Conservation (phyloP, 2,113 vertebrate genomes). For the Phalacrocorax aristotelis region DNA sequence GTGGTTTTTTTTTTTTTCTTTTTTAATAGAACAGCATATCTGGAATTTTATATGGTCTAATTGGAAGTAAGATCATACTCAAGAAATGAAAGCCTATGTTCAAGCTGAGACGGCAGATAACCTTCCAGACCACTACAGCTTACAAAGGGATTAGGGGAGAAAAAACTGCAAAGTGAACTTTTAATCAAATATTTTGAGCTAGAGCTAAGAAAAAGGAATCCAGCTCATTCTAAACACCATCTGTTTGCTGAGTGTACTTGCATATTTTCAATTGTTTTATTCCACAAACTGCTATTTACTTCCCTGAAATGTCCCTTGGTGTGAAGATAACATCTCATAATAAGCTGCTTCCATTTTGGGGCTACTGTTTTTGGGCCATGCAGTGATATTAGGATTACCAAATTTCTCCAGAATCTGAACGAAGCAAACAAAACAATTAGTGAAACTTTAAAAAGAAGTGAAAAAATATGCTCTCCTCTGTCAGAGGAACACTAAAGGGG, state of each 20-base stretch:
- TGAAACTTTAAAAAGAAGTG: neutral
- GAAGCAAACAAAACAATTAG: neutral
- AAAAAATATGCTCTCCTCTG: neutral
- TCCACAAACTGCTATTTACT: conserved; percentile 31
- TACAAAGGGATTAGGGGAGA: neutral
- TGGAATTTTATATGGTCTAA: neutral
- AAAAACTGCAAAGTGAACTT: neutral
- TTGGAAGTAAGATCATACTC: neutral
- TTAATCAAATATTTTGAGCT: conserved; percentile 18
- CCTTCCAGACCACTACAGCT: neutral
- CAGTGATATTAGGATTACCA: neutral
- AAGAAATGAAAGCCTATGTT: neutral
- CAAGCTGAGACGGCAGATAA: neutral
- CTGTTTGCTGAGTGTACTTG: conserved; percentile 20
- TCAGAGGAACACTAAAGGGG: neutral
- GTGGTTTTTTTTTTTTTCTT: neutral
- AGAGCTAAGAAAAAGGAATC: neutral
- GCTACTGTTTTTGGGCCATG: neutral
- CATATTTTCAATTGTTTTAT: neutral
- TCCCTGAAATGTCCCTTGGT: neutral
- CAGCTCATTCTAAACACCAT: conserved; percentile 23
- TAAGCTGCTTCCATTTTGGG: neutral
- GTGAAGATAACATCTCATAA: conserved; percentile 38
- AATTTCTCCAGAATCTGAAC: conserved; percentile 6
- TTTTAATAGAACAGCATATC: neutral